Percentiles rank a stretch among this genome's conserved stretches.
Conservation (phyloP, 2,113 vertebrate species). For the Clarias magur region DNA sequence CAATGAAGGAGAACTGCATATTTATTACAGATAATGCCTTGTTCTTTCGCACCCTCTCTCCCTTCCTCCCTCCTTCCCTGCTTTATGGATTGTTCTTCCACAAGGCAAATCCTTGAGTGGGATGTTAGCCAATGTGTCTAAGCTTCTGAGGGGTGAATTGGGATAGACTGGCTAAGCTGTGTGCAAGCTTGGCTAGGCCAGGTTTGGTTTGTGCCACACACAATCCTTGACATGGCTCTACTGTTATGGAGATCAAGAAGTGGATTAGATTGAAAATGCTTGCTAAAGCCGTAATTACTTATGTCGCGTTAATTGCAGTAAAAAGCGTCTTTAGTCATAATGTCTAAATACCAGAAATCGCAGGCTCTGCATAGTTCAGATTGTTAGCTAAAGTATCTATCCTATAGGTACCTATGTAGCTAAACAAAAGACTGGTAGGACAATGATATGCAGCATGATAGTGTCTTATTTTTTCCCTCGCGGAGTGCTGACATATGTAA, state of each 20-base stretch:
- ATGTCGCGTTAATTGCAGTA: slow-evolving; percentile 18
- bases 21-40: slow-evolving; percentile 77
- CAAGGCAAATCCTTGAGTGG: slow-evolving; percentile 77
- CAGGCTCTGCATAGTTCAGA: neutral
- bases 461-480: slow-evolving; percentile 49
- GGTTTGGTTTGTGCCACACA: slow-evolving; percentile 41
- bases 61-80: slow-evolving; percentile 59
- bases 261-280: slow-evolving; percentile 33
- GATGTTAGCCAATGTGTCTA: slow-evolving; percentile 75
- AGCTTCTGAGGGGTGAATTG: slow-evolving; percentile 63
- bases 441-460: slow-evolving; percentile 16
- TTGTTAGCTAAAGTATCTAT: neutral
- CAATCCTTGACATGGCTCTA: slow-evolving; percentile 13
- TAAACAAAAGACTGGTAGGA: neutral
- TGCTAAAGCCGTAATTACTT: slow-evolving; percentile 27
- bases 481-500: slow-evolving; percentile 58
- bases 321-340: neutral
- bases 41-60: slow-evolving; percentile 41
- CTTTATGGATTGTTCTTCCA: slow-evolving; percentile 59
- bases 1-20: slow-evolving; percentile 61
- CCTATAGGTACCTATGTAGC: neutral
- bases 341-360: slow-evolving; percentile 6
- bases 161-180: slow-evolving; percentile 47
- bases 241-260: slow-evolving; percentile 22
- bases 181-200: slow-evolving; percentile 30